These are phyloP conservation scores for Diachrysia chrysitis DNA, from an alignment of 2,888 invertebrate species.

Conservation along the genomic window DNA sequence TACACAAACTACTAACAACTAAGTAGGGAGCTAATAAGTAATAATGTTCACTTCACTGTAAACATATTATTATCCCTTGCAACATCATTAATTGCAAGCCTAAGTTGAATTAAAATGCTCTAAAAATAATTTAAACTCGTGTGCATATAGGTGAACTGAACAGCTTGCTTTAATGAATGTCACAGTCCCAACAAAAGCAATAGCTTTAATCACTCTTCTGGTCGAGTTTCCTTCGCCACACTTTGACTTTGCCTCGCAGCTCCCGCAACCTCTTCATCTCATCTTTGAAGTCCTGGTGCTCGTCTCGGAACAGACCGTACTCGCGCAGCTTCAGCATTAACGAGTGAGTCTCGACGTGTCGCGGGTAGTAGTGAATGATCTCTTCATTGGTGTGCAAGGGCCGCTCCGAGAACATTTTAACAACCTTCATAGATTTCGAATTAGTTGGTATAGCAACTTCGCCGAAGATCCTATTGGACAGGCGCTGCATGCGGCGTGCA, in stretches of 20 bases:
- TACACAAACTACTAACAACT: too few relatives aligned
- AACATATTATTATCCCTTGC: too few relatives aligned
- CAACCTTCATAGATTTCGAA: constrained; percentile 93
- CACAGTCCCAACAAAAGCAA: not conserved
- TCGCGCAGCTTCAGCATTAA: constrained; percentile 92
- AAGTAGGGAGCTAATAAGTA: too few relatives aligned
- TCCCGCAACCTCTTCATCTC: constrained; percentile 94
- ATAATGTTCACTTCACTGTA: too few relatives aligned
- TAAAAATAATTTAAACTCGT: too few relatives aligned
- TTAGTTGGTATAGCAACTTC: constrained; percentile 95
- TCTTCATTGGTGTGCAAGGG: constrained; percentile 93
- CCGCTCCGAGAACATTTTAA: constrained; percentile 93
- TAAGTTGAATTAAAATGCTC: too few relatives aligned
- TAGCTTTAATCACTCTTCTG: constrained; percentile 73
- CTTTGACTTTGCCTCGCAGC: constrained; percentile 93
- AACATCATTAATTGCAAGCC: too few relatives aligned
- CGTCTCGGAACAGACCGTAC: constrained; percentile 95
- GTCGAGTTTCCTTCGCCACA: constrained; percentile 85
- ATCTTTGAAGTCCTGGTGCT: constrained; percentile 96
- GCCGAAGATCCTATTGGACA: constrained; percentile 96
- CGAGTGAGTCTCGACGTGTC: constrained; percentile 93
- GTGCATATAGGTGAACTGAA: too few relatives aligned
- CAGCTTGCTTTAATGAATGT: too few relatives aligned
- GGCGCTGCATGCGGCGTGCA: constrained; percentile 94
- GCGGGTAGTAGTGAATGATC: constrained; percentile 95